Base-by-base conservation (phyloP, 2,797 vertebrate species). In the Serranus cabrilla region DNA sequence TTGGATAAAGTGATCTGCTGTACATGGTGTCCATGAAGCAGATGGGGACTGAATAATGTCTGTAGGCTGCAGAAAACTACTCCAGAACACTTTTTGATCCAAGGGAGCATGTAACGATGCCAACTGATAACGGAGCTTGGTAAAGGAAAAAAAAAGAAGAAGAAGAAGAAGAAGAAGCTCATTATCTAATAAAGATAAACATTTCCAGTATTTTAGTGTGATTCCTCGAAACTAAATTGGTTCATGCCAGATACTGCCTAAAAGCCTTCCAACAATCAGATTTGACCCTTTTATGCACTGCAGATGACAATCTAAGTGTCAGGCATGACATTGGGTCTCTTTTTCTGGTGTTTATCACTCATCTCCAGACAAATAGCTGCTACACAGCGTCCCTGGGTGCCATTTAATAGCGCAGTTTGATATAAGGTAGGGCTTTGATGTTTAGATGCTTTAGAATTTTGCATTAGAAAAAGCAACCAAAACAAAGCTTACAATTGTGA, bases 31-130 rank as follows among this genome's bases (percentile, higher is more conserved):
- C 21, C 50, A 31, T 40, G 58, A 46, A 34, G 46, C 66, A 71
- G 71, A 80, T 55, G 57, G 68, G 56, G 50, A 25, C 49, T 66
- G 40, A 73, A 60, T 61, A 39, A 76, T 11, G 51, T 52, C 75
- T 47, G 51, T 18, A 60, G 54, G 18, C 69, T 64, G 62, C 49
- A 55, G 31, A 21, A 52, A 78, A 58, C 43, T 43, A 43, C 17
- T 45, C 54, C 39, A 62, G 49, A 57, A 23, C 27, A 58, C n/a
- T 46, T 61, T 77, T 31, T 23, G 8, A 78, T 61, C 50, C 39
- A 55, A 54, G 57, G 18, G 17, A 66, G 61, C 49, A 5, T 21
- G 27, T 63, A 60, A 63, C 2, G 37, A 59, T 61, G 79, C 57
- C 72, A 71, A 50, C 39, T 39, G n/a, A 78, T 54, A 43, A 61